Evolutionary conservation across 2,888 invertebrate genomes (phyloP).

Genomic region (Thysanoteuthis rhombus): DNA sequence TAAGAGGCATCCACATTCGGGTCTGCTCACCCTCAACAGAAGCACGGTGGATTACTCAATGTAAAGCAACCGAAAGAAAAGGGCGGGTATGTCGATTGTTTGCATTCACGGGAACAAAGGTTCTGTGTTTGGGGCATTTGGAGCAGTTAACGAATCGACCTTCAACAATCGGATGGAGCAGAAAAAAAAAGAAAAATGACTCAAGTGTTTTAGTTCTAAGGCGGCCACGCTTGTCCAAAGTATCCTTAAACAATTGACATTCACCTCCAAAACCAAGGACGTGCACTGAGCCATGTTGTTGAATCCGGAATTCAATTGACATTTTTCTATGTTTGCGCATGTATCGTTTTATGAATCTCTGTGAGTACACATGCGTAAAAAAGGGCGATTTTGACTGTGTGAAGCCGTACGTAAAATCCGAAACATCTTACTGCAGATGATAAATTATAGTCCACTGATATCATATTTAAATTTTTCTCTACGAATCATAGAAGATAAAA

Average conservation of each 20-base stretch:
- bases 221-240: background rate
- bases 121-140: background rate
- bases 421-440: background rate
- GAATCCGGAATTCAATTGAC: background rate
- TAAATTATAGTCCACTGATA: background rate
- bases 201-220: background rate
- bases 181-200: background rate
- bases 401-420: background rate
- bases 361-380: background rate
- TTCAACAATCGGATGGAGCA: background rate
- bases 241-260: background rate
- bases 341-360: background rate
- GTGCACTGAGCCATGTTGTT: background rate
- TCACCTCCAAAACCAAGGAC: background rate
- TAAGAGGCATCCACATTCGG: background rate
- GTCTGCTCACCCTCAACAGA: background rate
- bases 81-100: background rate
- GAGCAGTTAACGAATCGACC: background rate
- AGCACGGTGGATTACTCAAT: background rate
- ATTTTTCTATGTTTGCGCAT: background rate
- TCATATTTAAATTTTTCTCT: too few species aligned
- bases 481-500: too few species aligned
- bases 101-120: background rate
- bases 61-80: background rate
- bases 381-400: background rate